phyloP scores from a whole-genome alignment of 2,113 vertebrate species.

The Potamarius usumacintae region DNA sequence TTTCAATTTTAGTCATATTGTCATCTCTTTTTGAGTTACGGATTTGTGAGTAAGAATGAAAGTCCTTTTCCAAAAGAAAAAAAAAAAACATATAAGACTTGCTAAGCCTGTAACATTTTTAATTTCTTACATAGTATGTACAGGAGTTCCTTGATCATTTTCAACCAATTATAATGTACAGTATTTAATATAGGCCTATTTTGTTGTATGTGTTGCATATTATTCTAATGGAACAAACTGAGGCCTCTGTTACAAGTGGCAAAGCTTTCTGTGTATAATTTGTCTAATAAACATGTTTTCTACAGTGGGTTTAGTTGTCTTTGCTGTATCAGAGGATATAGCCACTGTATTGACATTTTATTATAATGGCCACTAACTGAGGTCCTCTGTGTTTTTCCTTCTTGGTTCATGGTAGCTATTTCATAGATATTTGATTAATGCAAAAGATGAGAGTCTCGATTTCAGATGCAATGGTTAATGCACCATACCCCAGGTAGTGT shows the following conservation, averaged over 20 bases:
- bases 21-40: slow-evolving; percentile 64
- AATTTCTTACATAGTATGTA: slow-evolving; percentile 89
- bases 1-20: slow-evolving; percentile 46
- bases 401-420: neutral
- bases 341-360: neutral
- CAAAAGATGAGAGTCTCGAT: neutral
- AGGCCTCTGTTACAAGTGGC: slow-evolving; percentile 99
- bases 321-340: slow-evolving; percentile 47
- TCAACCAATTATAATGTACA: slow-evolving; percentile 92
- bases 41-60: slow-evolving; percentile 68
- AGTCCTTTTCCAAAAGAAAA: slow-evolving; percentile 56
- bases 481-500: slow-evolving; percentile 33
- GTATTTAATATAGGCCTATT: slow-evolving; percentile 99
- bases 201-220: slow-evolving; percentile 99
- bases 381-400: neutral
- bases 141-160: slow-evolving; percentile 92
- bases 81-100: slow-evolving; percentile 93
- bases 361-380: neutral
- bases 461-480: neutral
- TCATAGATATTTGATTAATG: neutral
- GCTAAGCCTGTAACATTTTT: slow-evolving; percentile 89
- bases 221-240: slow-evolving; percentile 96
- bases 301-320: slow-evolving; percentile 81
- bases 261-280: slow-evolving; percentile 99
- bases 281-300: slow-evolving; percentile 99